Evolutionary conservation across 1,140 invertebrate species (phyloP), one percentile per base, ranked within the genome.

Genomic region (Conus ventricosus): DNA sequence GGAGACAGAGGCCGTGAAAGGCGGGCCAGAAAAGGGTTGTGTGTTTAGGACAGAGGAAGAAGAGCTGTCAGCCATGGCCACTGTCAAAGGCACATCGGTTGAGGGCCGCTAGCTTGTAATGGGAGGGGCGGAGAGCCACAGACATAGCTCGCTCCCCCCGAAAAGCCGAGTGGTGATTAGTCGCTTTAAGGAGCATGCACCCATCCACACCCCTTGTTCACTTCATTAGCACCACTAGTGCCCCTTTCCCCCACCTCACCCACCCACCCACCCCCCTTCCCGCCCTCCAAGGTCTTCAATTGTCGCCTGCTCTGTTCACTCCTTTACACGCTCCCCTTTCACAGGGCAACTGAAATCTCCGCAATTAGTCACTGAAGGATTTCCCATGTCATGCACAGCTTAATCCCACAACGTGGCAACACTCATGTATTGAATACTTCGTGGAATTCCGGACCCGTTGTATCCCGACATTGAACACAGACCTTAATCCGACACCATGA

Each of bases 141-240:
- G 51, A 54, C 80, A 54, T 81, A 81, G 55, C 80, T 54, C 17
- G 80, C 67, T 53, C 80, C 80, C 13, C 7, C 17, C 13, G 55
- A 84, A 83, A 84, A 84, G 82, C 82, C 25, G 54, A 15, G 23
- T 53, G 82, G 55, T 60, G 57, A 63, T 84, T 84, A 84, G 82
- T 84, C 55, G 82, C 55, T 63, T 84, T 39, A 84, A 84, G 11
- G 3, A 53, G 54, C 82, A 17, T 25, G 55, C 55, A 13, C 11
- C 53, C 82, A n/a, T 27, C 82, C 54, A 63, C 53, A 53, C 82
- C 54, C 55, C 82, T 84, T 53, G 82, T 84, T 84, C 82, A 63
- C 55, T 84, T 84, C 82, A 67, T 84, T 84, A 84, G 82, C 82
- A 84, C 82, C 82, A 63, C 39, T 81, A 81, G 39, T 81, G 80